Base-by-base conservation (phyloP, 2,113 vertebrate species). In the Eptatretus burgeri region DNA sequence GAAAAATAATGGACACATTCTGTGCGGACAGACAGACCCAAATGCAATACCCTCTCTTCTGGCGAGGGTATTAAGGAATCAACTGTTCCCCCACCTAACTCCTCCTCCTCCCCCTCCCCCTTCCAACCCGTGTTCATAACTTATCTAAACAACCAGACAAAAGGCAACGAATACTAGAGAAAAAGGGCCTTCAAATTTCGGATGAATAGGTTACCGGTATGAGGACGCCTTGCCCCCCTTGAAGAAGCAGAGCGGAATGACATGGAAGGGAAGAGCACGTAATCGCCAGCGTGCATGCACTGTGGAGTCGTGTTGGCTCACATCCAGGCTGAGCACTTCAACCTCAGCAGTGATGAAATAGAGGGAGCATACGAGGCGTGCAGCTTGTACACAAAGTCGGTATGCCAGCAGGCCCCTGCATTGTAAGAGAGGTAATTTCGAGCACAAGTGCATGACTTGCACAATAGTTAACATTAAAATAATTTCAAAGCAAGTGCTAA, bases 221-320 rank as follows among this genome's bases (percentile, higher is more conserved):
- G 84, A 74, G 1, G 75, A 74, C 0, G 71, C 73, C 67, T 83
- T 87, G 72, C 85, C 82, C 14, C 73, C 72, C 18, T 75, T 76
- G 69, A 84, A 84, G 74, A 85, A 82, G 67, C 76, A 78, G 64
- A 86, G 68, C 50, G 82, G 69, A 52, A 81, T 69, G 14, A 74
- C 65, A 64, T 78, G 72, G 64, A 78, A 70, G 10, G 84, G 85
- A 41, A 88, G 70, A 2, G 83, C 82, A 1, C 68, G 71, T 10
- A 91, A 68, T 63, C 82, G 76, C 85, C 85, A 88, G 27, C 82
- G 82, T 1, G 82, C 82, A 65, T 81, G 78, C 14, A 87, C 69
- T 16, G 75, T 82, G 67, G 80, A 73, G 0, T 71, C 67, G 72
- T 87, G 82, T 63, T 78, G 81, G 2, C 81, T 87, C 27, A 41